phyloP scores from a whole-genome alignment of 2,797 vertebrate species.

The Rhynchotus rufescens region DNA sequence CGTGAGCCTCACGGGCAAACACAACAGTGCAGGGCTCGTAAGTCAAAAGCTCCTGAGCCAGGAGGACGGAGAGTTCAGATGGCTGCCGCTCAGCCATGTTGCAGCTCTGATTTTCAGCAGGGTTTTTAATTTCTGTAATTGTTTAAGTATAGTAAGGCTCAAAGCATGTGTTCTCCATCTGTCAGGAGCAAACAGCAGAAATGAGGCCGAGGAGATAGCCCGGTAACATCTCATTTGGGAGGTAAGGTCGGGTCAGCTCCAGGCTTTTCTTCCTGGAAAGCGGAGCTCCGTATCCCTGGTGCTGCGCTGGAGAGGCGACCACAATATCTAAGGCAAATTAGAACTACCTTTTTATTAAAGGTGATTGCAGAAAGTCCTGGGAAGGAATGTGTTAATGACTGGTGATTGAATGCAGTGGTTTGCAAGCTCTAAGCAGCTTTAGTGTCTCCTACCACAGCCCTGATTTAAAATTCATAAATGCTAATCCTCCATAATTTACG shows the following conservation, averaged over 20 bases:
- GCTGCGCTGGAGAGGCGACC: not conserved
- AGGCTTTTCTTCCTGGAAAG: slow-evolving; percentile 8
- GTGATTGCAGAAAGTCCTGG: slow-evolving; percentile 59
- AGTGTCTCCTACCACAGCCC: slow-evolving; percentile 99
- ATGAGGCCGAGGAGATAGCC: not conserved
- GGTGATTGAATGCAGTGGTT: slow-evolving; percentile 92
- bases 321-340: slow-evolving; percentile 15
- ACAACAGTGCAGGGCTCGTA: slow-evolving; percentile 65
- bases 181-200: not conserved
- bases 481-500: slow-evolving; percentile 99
- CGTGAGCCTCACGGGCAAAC: slow-evolving; percentile 69
- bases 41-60: slow-evolving; percentile 33
- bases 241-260: slow-evolving; percentile 18
- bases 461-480: slow-evolving; percentile 99
- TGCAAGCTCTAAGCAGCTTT: slow-evolving; percentile 99
- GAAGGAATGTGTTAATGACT: slow-evolving; percentile 89
- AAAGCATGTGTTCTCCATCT: not conserved
- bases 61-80: slow-evolving; percentile 1
- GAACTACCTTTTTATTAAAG: slow-evolving; percentile 39
- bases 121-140: slow-evolving; percentile 31
- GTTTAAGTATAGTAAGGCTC: slow-evolving; percentile 8
- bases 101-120: slow-evolving; percentile 26
- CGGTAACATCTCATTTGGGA: not conserved
- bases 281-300: not conserved
- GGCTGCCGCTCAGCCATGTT: slow-evolving; percentile 8